Conservation (phyloP, 2,888 invertebrate species). For the Tholera decimalis region DNA sequence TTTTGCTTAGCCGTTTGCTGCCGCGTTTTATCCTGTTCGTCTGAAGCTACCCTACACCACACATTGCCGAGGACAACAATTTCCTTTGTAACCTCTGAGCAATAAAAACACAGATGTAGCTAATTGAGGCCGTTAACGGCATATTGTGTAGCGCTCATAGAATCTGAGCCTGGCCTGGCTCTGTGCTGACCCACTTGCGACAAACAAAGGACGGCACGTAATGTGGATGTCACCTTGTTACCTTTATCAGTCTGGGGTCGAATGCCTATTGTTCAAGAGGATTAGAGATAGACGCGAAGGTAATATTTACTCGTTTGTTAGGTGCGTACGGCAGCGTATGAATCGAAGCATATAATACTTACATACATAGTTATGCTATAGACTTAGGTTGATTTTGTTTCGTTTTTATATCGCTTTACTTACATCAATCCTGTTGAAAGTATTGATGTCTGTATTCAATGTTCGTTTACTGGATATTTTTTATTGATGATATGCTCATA, state of each 20-base stretch:
- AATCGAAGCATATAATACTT: too few species aligned
- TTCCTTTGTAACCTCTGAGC: constrained; percentile 57
- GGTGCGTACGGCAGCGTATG: neutral
- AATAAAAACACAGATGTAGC: constrained; percentile 68
- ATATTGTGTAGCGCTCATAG: constrained; percentile 48
- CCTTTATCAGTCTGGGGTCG: constrained; percentile 40
- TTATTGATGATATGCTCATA: too few species aligned
- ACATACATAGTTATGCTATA: neutral
- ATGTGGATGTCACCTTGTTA: constrained; percentile 35
- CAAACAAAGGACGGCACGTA: constrained; percentile 44
- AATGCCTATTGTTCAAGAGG: constrained; percentile 43
- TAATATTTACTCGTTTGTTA: neutral
- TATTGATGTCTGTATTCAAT: too few species aligned
- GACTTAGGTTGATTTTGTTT: too few species aligned
- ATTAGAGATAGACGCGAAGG: neutral
- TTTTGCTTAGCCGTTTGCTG: too few species aligned
- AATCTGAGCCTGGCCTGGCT: constrained; percentile 15
- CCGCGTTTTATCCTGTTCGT: neutral
- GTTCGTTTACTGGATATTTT: too few species aligned
- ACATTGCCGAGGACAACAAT: constrained; percentile 42
- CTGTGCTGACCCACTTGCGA: constrained; percentile 51
- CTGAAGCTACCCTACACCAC: constrained; percentile 26
- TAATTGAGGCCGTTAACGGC: constrained; percentile 59
- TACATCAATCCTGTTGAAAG: too few species aligned
- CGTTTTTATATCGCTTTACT: too few species aligned